Evolutionary conservation across 2,797 vertebrate species (phyloP).

Genomic region (Channa striata): DNA sequence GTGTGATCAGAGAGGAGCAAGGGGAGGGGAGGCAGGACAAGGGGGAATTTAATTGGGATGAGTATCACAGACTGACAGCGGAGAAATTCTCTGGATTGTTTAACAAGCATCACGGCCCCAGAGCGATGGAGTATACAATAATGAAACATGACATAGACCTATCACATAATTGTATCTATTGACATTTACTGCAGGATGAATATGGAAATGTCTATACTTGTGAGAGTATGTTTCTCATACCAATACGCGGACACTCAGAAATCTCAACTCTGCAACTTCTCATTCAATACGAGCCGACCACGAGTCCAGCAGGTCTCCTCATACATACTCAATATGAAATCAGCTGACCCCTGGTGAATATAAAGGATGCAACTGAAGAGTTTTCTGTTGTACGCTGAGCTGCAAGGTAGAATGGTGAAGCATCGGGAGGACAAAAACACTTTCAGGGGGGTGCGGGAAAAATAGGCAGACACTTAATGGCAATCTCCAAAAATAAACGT

Average conservation of each 20-base stretch:
- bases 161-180: constrained; percentile 35
- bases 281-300: constrained; percentile 25
- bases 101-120: constrained; percentile 24
- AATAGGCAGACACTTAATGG: too few species aligned
- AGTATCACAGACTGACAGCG: constrained; percentile 58
- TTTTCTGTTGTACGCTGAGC: not conserved
- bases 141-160: constrained; percentile 48
- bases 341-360: constrained; percentile 49
- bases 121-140: constrained; percentile 50
- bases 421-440: too few species aligned
- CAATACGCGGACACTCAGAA: constrained; percentile 10
- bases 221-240: constrained; percentile 7
- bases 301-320: constrained; percentile 14
- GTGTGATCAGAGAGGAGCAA: constrained; percentile 34
- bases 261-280: constrained; percentile 15
- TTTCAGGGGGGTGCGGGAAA: too few species aligned
- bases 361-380: constrained; percentile 43
- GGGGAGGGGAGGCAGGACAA: constrained; percentile 30
- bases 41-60: constrained; percentile 53
- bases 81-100: constrained; percentile 58
- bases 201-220: constrained; percentile 13
- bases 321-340: constrained; percentile 51
- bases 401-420: not conserved
- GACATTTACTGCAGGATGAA: constrained; percentile 21
- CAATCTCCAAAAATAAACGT: too few species aligned